A percentile compares a stretch with the other conserved stretches of the same genome.
Evolutionary conservation across 2,113 vertebrate species (phyloP).

Genomic region (Psittacara wagleri): DNA sequence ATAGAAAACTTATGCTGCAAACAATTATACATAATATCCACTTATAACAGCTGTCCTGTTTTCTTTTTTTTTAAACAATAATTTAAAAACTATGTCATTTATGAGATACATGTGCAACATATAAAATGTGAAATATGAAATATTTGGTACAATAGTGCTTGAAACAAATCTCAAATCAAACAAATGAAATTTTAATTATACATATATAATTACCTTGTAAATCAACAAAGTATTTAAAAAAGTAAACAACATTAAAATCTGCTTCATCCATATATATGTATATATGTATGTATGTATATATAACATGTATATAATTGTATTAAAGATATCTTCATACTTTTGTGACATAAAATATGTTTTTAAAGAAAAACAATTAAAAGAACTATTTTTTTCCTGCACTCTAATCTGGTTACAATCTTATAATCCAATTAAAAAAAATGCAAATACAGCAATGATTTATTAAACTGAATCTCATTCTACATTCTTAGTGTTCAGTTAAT

Average conservation of each 20-base stretch:
- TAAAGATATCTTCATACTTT: slow-evolving; percentile 84
- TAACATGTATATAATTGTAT: slow-evolving; percentile 84
- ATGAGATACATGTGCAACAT: slow-evolving; percentile 83
- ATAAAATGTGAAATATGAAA: slow-evolving; percentile 86
- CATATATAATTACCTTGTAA: slow-evolving; percentile 83
- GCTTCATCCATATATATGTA: slow-evolving; percentile 84
- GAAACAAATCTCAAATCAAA: slow-evolving; percentile 85
- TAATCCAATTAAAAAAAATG: slow-evolving; percentile 79
- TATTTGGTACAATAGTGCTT: slow-evolving; percentile 88
- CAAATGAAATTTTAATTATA: slow-evolving; percentile 81
- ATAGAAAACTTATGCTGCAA: slow-evolving; percentile 82
- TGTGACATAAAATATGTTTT: slow-evolving; percentile 85
- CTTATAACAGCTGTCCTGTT: slow-evolving; percentile 78
- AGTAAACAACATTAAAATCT: slow-evolving; percentile 89
- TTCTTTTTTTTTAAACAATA: slow-evolving; percentile 76
- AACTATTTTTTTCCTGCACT: slow-evolving; percentile 79
- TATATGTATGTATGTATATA: slow-evolving; percentile 84
- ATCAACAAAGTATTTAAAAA: slow-evolving; percentile 86
- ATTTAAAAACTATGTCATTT: slow-evolving; percentile 83
- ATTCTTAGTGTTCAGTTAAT: slow-evolving; percentile 77
- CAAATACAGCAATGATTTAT: slow-evolving; percentile 77
- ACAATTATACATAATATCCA: slow-evolving; percentile 84
- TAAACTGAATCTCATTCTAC: slow-evolving; percentile 80
- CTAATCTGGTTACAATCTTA: slow-evolving; percentile 83
- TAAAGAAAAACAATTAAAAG: slow-evolving; percentile 81